These are phyloP conservation scores for Egretta garzetta DNA, from an alignment of 2,113 vertebrate species.

Conservation along the genomic window DNA sequence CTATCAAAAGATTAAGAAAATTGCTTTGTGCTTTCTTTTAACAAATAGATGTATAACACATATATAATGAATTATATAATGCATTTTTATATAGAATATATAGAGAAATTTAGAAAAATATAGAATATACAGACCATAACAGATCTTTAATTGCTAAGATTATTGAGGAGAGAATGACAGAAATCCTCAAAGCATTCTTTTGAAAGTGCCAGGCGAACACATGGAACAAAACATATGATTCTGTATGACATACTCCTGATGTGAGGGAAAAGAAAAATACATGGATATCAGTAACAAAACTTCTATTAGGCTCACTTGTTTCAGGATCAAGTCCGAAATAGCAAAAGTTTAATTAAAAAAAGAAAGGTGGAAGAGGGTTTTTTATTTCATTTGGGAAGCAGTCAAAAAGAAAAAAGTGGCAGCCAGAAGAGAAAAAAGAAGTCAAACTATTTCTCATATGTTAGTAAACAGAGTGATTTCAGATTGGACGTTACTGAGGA, in stretches of 20 bases:
- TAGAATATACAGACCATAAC: not conserved
- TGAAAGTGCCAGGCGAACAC: not conserved
- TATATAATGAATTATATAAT: not conserved
- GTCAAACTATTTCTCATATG: not conserved
- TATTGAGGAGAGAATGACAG: not conserved
- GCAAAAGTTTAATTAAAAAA: not conserved
- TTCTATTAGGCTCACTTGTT: not conserved
- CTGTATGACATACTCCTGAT: not conserved
- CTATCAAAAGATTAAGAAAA: not conserved
- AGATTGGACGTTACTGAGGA: not conserved
- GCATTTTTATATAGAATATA: not conserved
- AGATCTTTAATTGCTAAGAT: not conserved
- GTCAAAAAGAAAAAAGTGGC: not conserved
- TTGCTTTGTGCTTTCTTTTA: not conserved
- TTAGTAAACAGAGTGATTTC: not conserved
- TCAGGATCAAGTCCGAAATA: not conserved
- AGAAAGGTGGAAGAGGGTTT: not conserved
- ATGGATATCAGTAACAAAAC: not conserved
- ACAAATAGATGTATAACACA: not conserved
- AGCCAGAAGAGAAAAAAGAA: not conserved
- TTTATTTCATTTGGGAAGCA: not conserved
- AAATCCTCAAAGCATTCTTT: not conserved
- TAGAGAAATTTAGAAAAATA: not conserved
- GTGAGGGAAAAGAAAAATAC: not conserved
- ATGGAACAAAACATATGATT: not conserved